These are phyloP conservation scores for Brachionus plicatilis DNA, from an alignment of 1,140 invertebrate genomes.

Conservation along the genomic window DNA sequence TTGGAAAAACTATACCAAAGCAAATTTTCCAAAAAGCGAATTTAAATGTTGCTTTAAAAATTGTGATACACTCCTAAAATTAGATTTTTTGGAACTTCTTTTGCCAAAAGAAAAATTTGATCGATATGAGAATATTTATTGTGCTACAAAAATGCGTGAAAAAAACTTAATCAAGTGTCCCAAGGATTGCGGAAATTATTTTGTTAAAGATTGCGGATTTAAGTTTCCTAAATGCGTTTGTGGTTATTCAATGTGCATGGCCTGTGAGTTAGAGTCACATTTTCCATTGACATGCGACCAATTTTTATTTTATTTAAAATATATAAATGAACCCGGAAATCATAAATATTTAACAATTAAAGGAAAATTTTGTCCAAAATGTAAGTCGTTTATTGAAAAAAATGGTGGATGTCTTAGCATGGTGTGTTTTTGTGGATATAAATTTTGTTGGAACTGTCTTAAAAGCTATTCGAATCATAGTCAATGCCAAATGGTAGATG, in stretches of 20 bases:
- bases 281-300: background rate
- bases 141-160: background rate
- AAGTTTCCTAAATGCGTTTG: background rate
- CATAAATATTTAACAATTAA: background rate
- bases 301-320: background rate
- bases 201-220: background rate
- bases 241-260: background rate
- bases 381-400: background rate
- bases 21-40: background rate
- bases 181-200: background rate
- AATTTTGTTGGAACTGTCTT: slow-evolving; percentile 25
- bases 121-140: background rate
- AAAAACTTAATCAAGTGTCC: background rate
- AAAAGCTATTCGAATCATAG: background rate
- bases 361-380: slow-evolving; percentile 23
- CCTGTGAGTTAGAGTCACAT: background rate
- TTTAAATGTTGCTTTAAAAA: background rate
- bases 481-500: background rate
- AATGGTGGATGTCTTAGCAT: slow-evolving; percentile 1
- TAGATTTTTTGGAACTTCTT: background rate
- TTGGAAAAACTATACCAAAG: background rate
- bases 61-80: background rate
- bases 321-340: background rate
- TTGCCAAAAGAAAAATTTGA: background rate
- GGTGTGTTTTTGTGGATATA: background rate